These are phyloP conservation scores for Ormyrus pomaceus DNA, from an alignment of 2,888 invertebrate genomes.

Conservation along the genomic window DNA sequence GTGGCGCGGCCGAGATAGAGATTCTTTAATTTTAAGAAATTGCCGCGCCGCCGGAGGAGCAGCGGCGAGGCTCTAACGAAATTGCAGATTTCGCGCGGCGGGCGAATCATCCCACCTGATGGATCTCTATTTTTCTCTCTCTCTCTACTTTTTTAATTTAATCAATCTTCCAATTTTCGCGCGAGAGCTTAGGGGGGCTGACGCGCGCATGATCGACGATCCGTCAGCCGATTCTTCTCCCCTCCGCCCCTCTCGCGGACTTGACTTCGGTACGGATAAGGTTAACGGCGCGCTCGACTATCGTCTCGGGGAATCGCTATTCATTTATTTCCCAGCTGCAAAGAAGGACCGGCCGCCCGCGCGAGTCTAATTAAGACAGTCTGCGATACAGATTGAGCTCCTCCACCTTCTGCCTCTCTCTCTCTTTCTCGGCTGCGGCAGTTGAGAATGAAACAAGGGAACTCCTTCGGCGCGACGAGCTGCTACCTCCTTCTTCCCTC, in stretches of 20 bases:
- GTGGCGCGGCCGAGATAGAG: no score
- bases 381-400: conserved; percentile 12
- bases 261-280: conserved; percentile 2
- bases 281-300: conserved; percentile 5
- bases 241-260: not conserved
- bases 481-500: not conserved
- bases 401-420: not conserved
- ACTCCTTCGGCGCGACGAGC: not conserved
- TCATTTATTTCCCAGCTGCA: conserved; percentile 19
- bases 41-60: no score
- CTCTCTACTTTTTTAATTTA: not conserved
- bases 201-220: conserved; percentile 21
- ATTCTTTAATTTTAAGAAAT: no score
- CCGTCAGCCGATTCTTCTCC: not conserved
- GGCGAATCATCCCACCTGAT: no score
- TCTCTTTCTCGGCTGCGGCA: not conserved
- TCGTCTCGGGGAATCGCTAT: conserved; percentile 6
- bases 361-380: conserved; percentile 31
- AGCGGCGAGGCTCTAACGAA: no score
- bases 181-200: conserved; percentile 15
- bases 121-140: no score
- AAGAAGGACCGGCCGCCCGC: not conserved
- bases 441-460: conserved; percentile 20
- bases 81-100: no score
- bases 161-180: not conserved